A percentile compares a stretch with the other conserved stretches of the same genome.
phyloP scores from a whole-genome alignment of 2,888 invertebrate species.

The Pogonocherus hispidulus region DNA sequence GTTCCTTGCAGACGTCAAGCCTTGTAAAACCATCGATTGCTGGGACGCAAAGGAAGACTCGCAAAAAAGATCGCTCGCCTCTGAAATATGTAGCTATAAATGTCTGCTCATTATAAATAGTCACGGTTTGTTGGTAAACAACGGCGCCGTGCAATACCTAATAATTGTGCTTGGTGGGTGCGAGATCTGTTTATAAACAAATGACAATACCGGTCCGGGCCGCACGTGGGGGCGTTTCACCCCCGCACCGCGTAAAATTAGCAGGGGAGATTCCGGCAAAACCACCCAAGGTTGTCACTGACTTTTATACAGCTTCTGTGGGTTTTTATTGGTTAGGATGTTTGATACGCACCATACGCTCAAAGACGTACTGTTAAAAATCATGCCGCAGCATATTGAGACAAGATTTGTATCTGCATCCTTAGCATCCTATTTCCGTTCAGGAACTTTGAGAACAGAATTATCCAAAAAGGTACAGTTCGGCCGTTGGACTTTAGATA shows the following conservation, averaged over 20 bases:
- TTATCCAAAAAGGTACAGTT: no score
- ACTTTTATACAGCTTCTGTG: no score
- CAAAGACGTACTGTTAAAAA: no score
- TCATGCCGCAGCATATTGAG: no score
- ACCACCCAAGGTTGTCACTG: no score
- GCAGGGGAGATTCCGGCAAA: neutral
- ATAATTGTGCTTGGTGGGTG: slow-evolving; percentile 17
- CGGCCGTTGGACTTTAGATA: no score
- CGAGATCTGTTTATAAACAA: slow-evolving; percentile 27
- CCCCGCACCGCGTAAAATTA: neutral
- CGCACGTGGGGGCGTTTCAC: slow-evolving; percentile 1
- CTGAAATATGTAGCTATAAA: slow-evolving; percentile 12
- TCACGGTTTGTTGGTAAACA: slow-evolving; percentile 28
- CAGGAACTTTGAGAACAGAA: no score
- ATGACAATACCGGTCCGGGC: slow-evolving; percentile 17
- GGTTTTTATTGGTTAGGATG: no score
- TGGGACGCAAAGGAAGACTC: neutral
- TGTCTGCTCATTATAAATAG: slow-evolving; percentile 16
- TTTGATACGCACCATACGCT: no score
- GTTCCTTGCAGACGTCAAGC: neutral
- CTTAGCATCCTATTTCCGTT: no score
- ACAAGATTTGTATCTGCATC: no score
- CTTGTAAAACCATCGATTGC: neutral
- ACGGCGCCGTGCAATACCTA: slow-evolving; percentile 13
- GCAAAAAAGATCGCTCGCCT: neutral